phyloP scores from a whole-genome alignment of 2,888 invertebrate species.

The Mythimna loreyi region DNA sequence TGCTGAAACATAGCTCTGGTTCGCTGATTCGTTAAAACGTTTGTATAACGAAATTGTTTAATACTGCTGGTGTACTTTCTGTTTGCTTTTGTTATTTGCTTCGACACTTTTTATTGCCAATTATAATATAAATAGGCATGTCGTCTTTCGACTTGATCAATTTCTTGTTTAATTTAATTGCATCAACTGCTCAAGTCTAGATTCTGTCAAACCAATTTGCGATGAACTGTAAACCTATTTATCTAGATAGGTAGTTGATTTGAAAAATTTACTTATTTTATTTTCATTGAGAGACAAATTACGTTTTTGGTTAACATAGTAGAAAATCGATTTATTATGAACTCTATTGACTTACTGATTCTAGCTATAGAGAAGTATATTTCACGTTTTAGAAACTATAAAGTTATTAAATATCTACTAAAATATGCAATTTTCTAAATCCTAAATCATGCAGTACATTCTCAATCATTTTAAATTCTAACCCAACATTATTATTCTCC shows the following conservation, averaged over 20 bases:
- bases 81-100: slow-evolving; percentile 62
- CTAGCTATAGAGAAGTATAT: background rate
- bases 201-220: slow-evolving; percentile 15
- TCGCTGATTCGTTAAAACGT: slow-evolving; percentile 77
- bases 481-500: slow-evolving; percentile 11
- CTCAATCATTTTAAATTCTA: background rate
- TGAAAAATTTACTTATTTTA: background rate
- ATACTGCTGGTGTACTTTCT: slow-evolving; percentile 72
- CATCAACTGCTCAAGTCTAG: background rate
- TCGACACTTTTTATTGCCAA: slow-evolving; percentile 40
- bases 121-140: slow-evolving; percentile 42
- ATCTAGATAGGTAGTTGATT: background rate
- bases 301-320: background rate
- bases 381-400: too few species aligned
- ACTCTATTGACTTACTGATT: slow-evolving; percentile 6
- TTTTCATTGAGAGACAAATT: slow-evolving; percentile 11
- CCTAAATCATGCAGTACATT: slow-evolving; percentile 8
- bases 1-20: slow-evolving; percentile 67
- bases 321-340: background rate
- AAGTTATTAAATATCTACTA: background rate
- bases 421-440: background rate
- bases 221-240: slow-evolving; percentile 25
- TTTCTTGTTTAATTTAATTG: slow-evolving; percentile 33
- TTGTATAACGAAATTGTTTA: slow-evolving; percentile 78
- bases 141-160: slow-evolving; percentile 22